These are phyloP conservation scores for Brachyptera putata DNA, from an alignment of 2,888 invertebrate genomes.

Conservation along the genomic window DNA sequence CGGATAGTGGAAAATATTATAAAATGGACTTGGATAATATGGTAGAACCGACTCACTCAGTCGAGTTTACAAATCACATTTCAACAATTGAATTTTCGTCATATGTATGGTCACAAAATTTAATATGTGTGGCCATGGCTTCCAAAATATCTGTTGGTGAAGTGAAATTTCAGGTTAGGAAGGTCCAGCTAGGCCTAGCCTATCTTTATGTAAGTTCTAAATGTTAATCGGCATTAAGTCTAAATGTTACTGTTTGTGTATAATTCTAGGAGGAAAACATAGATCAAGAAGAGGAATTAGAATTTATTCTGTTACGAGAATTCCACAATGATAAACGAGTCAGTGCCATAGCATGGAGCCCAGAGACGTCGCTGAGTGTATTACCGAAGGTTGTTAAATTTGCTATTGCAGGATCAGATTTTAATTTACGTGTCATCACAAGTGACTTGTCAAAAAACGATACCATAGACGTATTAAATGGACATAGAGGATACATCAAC, in stretches of 20 bases:
- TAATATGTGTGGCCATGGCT: conserved; percentile 56
- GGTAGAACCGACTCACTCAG: not conserved
- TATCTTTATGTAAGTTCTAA: not conserved
- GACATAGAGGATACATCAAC: conserved; percentile 67
- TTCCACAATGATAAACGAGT: conserved; percentile 54
- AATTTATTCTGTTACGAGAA: conserved; percentile 49
- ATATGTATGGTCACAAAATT: conserved; percentile 61
- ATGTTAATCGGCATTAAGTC: conserved; percentile 19
- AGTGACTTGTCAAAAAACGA: conserved; percentile 29
- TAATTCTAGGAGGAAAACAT: conserved; percentile 49
- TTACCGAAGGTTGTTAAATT: conserved; percentile 56
- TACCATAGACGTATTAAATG: conserved; percentile 49
- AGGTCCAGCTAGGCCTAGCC: not conserved
- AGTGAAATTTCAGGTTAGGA: conserved; percentile 54
- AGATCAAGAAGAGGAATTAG: conserved; percentile 49
- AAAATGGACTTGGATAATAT: not conserved
- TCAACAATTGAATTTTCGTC: conserved; percentile 56
- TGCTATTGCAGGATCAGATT: conserved; percentile 54
- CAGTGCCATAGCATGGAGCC: conserved; percentile 56
- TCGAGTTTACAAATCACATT: conserved; percentile 51
- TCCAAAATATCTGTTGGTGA: conserved; percentile 55
- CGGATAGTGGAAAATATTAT: no score
- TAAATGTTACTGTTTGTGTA: no score
- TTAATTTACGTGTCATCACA: conserved; percentile 41
- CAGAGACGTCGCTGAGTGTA: conserved; percentile 56